Evolutionary conservation across 2,888 invertebrate species (phyloP).

Genomic region (Ornithoptera alexandrae): DNA sequence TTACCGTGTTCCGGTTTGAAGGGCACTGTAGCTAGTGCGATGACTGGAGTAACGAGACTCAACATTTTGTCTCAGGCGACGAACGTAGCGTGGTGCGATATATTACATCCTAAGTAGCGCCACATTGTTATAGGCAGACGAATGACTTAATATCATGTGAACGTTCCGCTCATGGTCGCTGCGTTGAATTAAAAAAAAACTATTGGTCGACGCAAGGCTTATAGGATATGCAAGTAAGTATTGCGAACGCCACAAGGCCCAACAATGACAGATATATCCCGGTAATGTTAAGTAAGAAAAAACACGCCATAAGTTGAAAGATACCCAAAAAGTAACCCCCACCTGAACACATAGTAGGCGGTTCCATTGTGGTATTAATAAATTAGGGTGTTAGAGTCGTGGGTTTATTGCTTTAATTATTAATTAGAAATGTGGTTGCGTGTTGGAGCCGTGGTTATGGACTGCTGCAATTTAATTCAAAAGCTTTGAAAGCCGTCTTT

Average conservation of each 20-base stretch:
- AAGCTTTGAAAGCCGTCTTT: conserved; percentile 25
- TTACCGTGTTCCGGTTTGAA: too few species aligned
- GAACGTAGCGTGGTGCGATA: too few species aligned
- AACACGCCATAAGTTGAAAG: not conserved
- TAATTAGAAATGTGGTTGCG: conserved; percentile 47
- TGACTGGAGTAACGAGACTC: too few species aligned
- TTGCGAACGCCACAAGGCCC: too few species aligned
- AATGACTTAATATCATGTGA: too few species aligned
- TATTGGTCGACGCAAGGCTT: too few species aligned
- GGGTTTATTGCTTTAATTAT: conserved; percentile 56
- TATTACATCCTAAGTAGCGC: too few species aligned
- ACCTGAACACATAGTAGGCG: conserved; percentile 46
- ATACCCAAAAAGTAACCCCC: conserved; percentile 32
- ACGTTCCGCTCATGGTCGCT: too few species aligned
- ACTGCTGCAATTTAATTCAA: conserved; percentile 32
- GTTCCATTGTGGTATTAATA: conserved; percentile 53
- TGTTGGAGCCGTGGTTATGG: conserved; percentile 34
- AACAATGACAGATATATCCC: not conserved
- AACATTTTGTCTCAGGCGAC: too few species aligned
- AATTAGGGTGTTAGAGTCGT: conserved; percentile 45
- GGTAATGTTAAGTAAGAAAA: not conserved
- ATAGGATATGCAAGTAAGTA: not conserved
- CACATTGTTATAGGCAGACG: too few species aligned
- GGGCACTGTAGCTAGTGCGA: too few species aligned
- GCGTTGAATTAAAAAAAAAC: too few species aligned